These are phyloP conservation scores for Dorcus parallelipipedus DNA, from an alignment of 2,888 invertebrate species.

Conservation along the genomic window DNA sequence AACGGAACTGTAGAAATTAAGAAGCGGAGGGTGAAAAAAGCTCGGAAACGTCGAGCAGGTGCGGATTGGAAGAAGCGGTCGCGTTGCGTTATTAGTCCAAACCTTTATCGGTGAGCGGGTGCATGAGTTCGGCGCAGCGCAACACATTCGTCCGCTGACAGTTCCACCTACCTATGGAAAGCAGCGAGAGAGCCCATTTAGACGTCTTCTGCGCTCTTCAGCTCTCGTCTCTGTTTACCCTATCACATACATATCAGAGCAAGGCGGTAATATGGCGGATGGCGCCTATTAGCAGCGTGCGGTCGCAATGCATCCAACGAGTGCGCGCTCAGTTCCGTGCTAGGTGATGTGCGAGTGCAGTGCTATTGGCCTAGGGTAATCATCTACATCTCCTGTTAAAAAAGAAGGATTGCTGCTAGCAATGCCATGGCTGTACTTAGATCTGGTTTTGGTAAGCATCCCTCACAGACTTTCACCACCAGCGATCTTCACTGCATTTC, in stretches of 20 bases:
- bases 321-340: conserved; percentile 36
- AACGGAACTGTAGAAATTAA: no score
- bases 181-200: conserved; percentile 22
- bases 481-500: not conserved
- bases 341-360: conserved; percentile 35
- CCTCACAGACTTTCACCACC: not conserved
- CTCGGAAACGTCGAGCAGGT: not conserved
- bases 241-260: conserved; percentile 35
- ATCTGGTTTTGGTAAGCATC: conserved; percentile 45
- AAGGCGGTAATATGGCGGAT: conserved; percentile 40
- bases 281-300: conserved; percentile 30
- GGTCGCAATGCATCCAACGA: conserved; percentile 29
- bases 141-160: conserved; percentile 19
- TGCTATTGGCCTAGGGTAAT: conserved; percentile 19
- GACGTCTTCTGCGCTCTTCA: conserved; percentile 23
- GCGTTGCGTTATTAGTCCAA: conserved; percentile 15
- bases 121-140: conserved; percentile 16
- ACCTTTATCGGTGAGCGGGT: conserved; percentile 15
- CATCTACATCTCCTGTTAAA: not conserved
- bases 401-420: conserved; percentile 7
- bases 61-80: conserved; percentile 1
- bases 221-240: conserved; percentile 35
- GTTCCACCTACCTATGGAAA: conserved; percentile 19
- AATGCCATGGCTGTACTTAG: conserved; percentile 49
- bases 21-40: no score